Evolutionary conservation across 2,888 invertebrate genomes (phyloP), one percentile per base, ranked within the genome.

Genomic region (Heliconius sara): DNA sequence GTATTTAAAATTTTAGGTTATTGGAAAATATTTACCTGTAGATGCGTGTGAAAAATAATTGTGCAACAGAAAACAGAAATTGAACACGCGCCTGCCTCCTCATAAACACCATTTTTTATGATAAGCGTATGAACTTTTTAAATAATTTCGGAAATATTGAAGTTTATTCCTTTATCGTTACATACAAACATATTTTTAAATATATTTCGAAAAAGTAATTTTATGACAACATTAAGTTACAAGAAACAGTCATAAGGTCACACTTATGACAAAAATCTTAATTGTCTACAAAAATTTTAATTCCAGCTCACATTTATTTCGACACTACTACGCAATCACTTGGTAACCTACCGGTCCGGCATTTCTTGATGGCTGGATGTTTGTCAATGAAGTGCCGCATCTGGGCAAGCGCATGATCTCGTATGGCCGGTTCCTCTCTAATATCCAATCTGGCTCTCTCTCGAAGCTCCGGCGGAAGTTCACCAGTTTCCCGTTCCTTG

Each of bases 381-480:
- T 98, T 98, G 74, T 95, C 94, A 83, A 98, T 97, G 96, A 98
- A 98, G 84, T 98, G 97, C 77, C 97, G 96, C 94, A 98, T 96
- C 88, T 98, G 98, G 19, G 96, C 93, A 85, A 98, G 87, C 0
- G 97, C 97, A 85, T 98, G 97, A 7, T 97, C 96, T 70, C 98
- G 95, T 10, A 97, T 96, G 16, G 96, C 96, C 30, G 97, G 97
- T 86, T 98, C 98, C 90, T 98, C 98, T 70, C 98, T 96, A 34
- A 98, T 94, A 89, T 98, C 98, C 66, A 96, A 94, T 84, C 97
- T 95, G 66, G 98, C 98, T 67, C 96, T 90, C 84, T 96, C 96
- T 83, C 96, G 94, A 80, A 96, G 92, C 83, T 96, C 96, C n/a
- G 94, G 91, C 22, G 97, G 94, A 9, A 95, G 87, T 0, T 95